Conservation (phyloP, 2,888 invertebrate genomes). For the Oxytorus armatus region DNA sequence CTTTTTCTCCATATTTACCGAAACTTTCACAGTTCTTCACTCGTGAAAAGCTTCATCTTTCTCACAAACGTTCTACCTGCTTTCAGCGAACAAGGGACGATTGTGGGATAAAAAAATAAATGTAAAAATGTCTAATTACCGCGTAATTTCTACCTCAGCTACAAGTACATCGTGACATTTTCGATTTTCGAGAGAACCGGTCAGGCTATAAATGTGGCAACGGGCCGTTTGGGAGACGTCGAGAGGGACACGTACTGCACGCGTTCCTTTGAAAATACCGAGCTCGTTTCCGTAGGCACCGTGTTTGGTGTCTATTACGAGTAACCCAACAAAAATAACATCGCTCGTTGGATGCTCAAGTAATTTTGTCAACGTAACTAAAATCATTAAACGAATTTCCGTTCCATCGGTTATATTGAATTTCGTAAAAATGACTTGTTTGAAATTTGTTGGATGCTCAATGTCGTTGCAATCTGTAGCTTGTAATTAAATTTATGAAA, state of each 20-base stretch:
- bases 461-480: no score
- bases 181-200: conserved; percentile 76
- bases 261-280: conserved; percentile 70
- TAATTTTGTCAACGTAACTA: background rate
- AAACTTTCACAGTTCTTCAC: no score
- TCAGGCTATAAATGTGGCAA: conserved; percentile 67
- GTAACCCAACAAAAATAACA: conserved; percentile 54
- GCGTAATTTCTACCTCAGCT: conserved; percentile 67
- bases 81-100: no score
- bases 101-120: no score
- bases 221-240: conserved; percentile 75
- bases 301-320: conserved; percentile 76
- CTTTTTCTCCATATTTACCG: no score
- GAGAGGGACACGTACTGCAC: conserved; percentile 74
- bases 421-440: no score
- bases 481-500: no score
- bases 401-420: no score
- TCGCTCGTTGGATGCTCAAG: background rate
- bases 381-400: background rate
- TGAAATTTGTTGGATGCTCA: no score
- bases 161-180: conserved; percentile 75
- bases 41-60: no score
- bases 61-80: no score
- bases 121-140: no score
- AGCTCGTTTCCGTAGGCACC: conserved; percentile 73